Evolutionary conservation across 2,888 invertebrate genomes (phyloP).

Genomic region (Poecilus cupreus): DNA sequence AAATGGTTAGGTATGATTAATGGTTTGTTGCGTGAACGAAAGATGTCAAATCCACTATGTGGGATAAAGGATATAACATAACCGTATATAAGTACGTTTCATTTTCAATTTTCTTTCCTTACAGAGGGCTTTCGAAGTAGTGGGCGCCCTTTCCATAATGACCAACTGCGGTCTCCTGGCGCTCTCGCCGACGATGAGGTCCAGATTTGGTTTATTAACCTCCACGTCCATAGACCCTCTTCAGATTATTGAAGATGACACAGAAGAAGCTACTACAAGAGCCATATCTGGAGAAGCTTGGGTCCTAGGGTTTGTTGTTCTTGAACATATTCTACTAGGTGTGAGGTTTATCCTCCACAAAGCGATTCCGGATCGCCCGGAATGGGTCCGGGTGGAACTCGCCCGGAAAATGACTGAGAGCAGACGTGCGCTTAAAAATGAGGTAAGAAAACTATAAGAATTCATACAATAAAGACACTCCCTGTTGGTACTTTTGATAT

Average conservation of each 20-base stretch:
- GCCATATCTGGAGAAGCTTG: constrained; percentile 66
- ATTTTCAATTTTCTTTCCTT: no score
- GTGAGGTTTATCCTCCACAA: constrained; percentile 80
- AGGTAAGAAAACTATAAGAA: no score
- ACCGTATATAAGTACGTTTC: no score
- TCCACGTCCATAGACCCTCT: constrained; percentile 67
- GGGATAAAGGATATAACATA: no score
- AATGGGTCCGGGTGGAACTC: constrained; percentile 79
- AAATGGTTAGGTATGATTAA: no score
- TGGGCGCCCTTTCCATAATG: constrained; percentile 81
- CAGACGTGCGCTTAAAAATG: constrained; percentile 78
- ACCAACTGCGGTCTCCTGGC: constrained; percentile 85
- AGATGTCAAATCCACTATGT: no score
- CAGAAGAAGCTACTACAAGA: constrained; percentile 62
- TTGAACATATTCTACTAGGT: constrained; percentile 82
- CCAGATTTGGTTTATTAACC: constrained; percentile 61
- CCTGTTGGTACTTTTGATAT: no score
- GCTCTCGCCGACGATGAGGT: constrained; percentile 79
- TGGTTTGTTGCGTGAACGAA: no score
- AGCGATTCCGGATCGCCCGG: constrained; percentile 82
- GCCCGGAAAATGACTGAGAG: constrained; percentile 79
- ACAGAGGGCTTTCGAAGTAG: constrained; percentile 79
- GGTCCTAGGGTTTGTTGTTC: constrained; percentile 79
- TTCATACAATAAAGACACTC: no score
- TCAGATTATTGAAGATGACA: constrained; percentile 62